A percentile compares a stretch with the other conserved stretches of the same genome.
Conservation (phyloP, 2,113 vertebrate genomes). For the Pholis gunnellus region DNA sequence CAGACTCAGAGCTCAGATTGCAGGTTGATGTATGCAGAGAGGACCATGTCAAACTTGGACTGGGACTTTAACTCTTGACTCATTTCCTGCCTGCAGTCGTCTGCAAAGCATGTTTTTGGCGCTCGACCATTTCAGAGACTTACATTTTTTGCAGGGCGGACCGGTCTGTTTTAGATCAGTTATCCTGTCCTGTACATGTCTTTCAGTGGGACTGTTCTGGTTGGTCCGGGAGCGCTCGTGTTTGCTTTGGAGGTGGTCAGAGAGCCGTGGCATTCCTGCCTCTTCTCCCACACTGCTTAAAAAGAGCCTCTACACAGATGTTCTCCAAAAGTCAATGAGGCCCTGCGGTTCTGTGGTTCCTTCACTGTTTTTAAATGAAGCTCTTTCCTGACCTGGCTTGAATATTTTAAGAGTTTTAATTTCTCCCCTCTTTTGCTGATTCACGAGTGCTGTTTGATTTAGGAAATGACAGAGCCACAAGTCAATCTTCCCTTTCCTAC, state of each 20-base stretch:
- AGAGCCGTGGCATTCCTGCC: slow-evolving; percentile 62
- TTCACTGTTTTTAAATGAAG: slow-evolving; percentile 65
- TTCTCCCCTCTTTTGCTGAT: slow-evolving; percentile 72
- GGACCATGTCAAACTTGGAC: slow-evolving; percentile 15
- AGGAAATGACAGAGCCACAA: slow-evolving; percentile 72
- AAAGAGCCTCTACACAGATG: slow-evolving; percentile 70
- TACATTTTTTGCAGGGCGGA: not conserved
- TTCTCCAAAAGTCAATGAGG: slow-evolving; percentile 60
- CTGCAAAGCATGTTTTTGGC: slow-evolving; percentile 41
- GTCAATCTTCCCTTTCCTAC: slow-evolving; percentile 65
- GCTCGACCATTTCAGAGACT: not conserved
- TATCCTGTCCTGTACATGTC: slow-evolving; percentile 44
- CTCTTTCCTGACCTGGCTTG: slow-evolving; percentile 57
- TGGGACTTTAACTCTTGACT: slow-evolving; percentile 11
- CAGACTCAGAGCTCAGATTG: slow-evolving; percentile 17
- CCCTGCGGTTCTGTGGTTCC: slow-evolving; percentile 67
- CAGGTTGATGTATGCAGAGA: slow-evolving; percentile 10
- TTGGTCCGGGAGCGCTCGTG: slow-evolving; percentile 47
- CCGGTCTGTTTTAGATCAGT: slow-evolving; percentile 10
- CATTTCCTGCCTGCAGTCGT: slow-evolving; percentile 29
- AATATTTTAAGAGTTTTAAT: slow-evolving; percentile 71
- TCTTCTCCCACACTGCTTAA: slow-evolving; percentile 56
- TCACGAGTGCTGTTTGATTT: slow-evolving; percentile 75
- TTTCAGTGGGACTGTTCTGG: slow-evolving; percentile 58
- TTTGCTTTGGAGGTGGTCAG: slow-evolving; percentile 74